A percentile compares a stretch with the other conserved stretches of the same genome.
These are phyloP conservation scores for Colostygia pectinataria DNA, from an alignment of 2,888 invertebrate species.

Conservation along the genomic window DNA sequence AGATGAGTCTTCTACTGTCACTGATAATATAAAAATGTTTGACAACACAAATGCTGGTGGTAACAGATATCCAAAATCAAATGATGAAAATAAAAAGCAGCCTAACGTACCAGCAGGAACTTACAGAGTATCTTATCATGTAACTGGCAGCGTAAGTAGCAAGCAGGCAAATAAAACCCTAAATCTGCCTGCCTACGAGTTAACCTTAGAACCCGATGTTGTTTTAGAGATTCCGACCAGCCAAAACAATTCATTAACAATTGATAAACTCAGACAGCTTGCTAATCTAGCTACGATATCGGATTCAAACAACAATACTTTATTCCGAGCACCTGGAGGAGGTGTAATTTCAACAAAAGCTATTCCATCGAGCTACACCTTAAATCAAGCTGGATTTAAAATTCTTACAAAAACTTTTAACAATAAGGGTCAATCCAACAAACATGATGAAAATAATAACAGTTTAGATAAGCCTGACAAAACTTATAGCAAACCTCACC, in stretches of 20 bases:
- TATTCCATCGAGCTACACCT: conserved; percentile 82
- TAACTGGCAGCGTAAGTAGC: conserved; percentile 76
- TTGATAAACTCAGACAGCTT: conserved; percentile 79
- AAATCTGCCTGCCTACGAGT: conserved; percentile 69
- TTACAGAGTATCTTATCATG: conserved; percentile 75
- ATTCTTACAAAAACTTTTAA: conserved; percentile 84
- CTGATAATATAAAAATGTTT: conserved; percentile 46
- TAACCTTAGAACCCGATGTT: conserved; percentile 72
- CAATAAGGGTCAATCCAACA: conserved; percentile 80
- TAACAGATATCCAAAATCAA: conserved; percentile 69
- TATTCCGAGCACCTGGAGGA: conserved; percentile 73
- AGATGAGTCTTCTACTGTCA: conserved; percentile 44
- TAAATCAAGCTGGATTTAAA: conserved; percentile 86
- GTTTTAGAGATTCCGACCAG: conserved; percentile 73
- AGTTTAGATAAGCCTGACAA: conserved; percentile 68
- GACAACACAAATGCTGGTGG: conserved; percentile 43
- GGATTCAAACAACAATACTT: conserved; percentile 76
- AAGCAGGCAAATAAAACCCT: conserved; percentile 75
- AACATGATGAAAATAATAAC: conserved; percentile 65
- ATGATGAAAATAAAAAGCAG: conserved; percentile 46
- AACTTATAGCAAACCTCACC: conserved; percentile 56
- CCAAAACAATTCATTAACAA: conserved; percentile 63
- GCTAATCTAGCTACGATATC: conserved; percentile 82
- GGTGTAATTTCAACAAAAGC: conserved; percentile 84
- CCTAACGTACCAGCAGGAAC: conserved; percentile 68